phyloP scores from a whole-genome alignment of 2,888 invertebrate species.

The Tubiluchus corallicola region DNA sequence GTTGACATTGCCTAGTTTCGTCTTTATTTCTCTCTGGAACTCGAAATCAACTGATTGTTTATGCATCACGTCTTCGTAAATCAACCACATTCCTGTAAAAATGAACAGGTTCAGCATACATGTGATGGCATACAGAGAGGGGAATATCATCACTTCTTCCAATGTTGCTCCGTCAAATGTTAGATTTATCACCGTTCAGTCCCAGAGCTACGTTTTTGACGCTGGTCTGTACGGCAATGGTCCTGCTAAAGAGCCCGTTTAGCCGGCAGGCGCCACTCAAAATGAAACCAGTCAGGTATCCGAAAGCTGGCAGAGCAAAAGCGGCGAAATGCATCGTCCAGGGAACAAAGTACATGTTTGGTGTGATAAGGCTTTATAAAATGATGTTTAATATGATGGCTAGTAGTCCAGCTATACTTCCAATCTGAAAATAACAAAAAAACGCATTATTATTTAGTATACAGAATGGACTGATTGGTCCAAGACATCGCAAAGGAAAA shows the following conservation, averaged over 20 bases:
- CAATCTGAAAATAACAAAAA: slow-evolving; percentile 21
- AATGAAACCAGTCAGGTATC: slow-evolving; percentile 19
- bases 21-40: no score
- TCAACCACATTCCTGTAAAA: no score
- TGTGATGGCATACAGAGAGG: no score
- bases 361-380: slow-evolving; percentile 19
- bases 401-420: slow-evolving; percentile 19
- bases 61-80: no score
- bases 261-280: slow-evolving; percentile 16
- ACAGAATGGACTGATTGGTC: no score
- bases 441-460: neutral
- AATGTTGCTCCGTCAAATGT: no score
- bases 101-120: no score
- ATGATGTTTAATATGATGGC: slow-evolving; percentile 17
- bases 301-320: slow-evolving; percentile 18
- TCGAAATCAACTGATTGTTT: no score
- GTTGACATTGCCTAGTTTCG: no score
- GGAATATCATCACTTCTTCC: no score
- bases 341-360: slow-evolving; percentile 18
- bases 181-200: no score
- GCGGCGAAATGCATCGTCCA: slow-evolving; percentile 20
- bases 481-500: no score
- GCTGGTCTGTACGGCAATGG: slow-evolving; percentile 22
- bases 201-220: slow-evolving; percentile 23
- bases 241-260: slow-evolving; percentile 15